phyloP scores from a whole-genome alignment of 2,113 vertebrate genomes.

The Lepidiolamprologus cunningtoni region DNA sequence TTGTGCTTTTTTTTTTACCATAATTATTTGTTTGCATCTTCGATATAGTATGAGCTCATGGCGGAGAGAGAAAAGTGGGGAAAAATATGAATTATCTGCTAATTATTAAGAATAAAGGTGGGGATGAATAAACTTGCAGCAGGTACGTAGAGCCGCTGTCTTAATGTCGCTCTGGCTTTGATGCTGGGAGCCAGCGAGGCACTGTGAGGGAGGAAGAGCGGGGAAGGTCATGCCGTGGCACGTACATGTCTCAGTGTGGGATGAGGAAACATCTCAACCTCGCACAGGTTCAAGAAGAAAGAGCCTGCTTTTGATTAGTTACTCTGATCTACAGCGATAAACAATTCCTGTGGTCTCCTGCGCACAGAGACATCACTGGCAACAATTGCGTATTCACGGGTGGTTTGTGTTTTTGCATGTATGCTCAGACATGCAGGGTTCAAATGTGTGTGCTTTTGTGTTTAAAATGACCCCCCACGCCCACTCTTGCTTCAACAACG shows the following conservation, averaged over 20 bases:
- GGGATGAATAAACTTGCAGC: conserved; percentile 44
- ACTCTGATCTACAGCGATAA: conserved; percentile 77
- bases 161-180: conserved; percentile 8
- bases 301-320: conserved; percentile 80
- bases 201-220: not conserved
- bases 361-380: conserved; percentile 41
- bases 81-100: conserved; percentile 52
- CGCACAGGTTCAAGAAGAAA: conserved; percentile 74
- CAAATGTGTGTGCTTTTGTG: not conserved
- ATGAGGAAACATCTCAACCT: conserved; percentile 72
- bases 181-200: not conserved
- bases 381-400: conserved; percentile 6
- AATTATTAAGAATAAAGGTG: conserved; percentile 60
- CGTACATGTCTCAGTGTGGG: conserved; percentile 60
- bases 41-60: conserved; percentile 39
- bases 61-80: not conserved
- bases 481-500: not conserved
- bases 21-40: conserved; percentile 52
- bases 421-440: conserved; percentile 16
- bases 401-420: conserved; percentile 34
- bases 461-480: not conserved
- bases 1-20: not conserved
- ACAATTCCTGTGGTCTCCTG: conserved; percentile 83
- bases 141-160: not conserved
- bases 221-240: conserved; percentile 54